Percentiles rank a stretch among this genome's conserved stretches.
These are phyloP conservation scores for Rhimphoctona megacephalus DNA, from an alignment of 2,888 invertebrate species.

Conservation along the genomic window DNA sequence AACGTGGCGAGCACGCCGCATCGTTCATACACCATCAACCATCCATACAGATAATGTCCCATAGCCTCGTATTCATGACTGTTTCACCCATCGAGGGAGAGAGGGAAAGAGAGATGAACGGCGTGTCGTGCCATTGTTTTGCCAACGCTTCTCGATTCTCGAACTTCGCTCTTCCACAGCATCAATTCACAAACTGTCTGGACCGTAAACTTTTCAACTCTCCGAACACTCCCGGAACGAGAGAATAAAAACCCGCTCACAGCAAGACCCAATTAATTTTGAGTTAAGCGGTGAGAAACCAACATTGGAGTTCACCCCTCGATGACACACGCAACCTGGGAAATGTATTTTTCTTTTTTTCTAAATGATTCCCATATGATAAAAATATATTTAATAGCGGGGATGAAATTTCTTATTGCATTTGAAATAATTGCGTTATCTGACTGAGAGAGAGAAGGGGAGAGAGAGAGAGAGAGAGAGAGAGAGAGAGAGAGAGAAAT, in stretches of 20 bases:
- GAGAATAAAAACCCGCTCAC: slow-evolving; percentile 11
- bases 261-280: slow-evolving; percentile 35
- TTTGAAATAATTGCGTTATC: not conserved
- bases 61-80: slow-evolving; percentile 51
- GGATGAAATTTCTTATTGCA: not conserved
- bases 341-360: not conserved
- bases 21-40: slow-evolving; percentile 59
- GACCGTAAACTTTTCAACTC: slow-evolving; percentile 33
- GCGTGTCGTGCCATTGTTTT: slow-evolving; percentile 31
- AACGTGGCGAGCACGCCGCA: slow-evolving; percentile 65
- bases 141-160: slow-evolving; percentile 46
- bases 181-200: slow-evolving; percentile 53
- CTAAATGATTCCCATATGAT: not conserved
- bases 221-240: not conserved
- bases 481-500: not conserved
- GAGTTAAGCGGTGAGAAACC: slow-evolving; percentile 1
- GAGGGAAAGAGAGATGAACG: slow-evolving; percentile 52
- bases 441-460: no score
- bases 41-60: slow-evolving; percentile 34
- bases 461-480: not conserved
- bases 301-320: not conserved
- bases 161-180: slow-evolving; percentile 16
- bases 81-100: slow-evolving; percentile 23
- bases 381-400: not conserved
- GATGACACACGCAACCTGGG: not conserved